Base-by-base conservation (phyloP, 64 coral and sea anemone species). In the Stichodactyla helianthus region DNA sequence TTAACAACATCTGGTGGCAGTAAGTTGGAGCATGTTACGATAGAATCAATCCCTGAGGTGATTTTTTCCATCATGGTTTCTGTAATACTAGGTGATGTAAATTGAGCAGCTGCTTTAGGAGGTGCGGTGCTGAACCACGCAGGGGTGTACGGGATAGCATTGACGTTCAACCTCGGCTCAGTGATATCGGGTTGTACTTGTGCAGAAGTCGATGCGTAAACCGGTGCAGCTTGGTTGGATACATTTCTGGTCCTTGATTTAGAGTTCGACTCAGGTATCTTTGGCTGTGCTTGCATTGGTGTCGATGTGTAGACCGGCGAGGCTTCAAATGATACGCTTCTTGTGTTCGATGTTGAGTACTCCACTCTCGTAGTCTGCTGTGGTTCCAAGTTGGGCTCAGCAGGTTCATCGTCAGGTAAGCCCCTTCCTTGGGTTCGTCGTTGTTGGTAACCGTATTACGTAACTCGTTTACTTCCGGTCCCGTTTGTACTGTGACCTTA, bases 1-100 rank as follows among this genome's bases (percentile, higher is more conserved):
- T 91, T 95, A 22, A 86, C 62, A n/a, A 91, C 89, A 53, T 91
- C 83, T 52, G 83, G 65, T 25, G 83, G 77, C 55, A 14, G 93
- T 31, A 95, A 68, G 56, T 82, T 92, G 56, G 89, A 85, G 53
- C 76, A 71, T 79, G 64, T 81, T 62, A 81, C 86, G 60, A 87
- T 87, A 27, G 53, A 87, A 28, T 59, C 86, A 2, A 79, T 87
- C 44, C 86, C 77, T 55, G 74, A 23, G 52, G 86, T 87, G 4
- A 79, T 67, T 52, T 12, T 87, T 59, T 53, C 44, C 54, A 87
- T 57, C 86, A 77, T 55, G 22, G 52, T 84, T 56, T 84, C 54
- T 58, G 52, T 84, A 54, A 11, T 20, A 25, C 15, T 53, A 13
- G 54, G 25, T 18, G 82, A 27, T 55, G 55, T 55, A 50, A 15